These are phyloP conservation scores for Thyatira batis DNA, from an alignment of 2,888 invertebrate genomes.

Conservation along the genomic window DNA sequence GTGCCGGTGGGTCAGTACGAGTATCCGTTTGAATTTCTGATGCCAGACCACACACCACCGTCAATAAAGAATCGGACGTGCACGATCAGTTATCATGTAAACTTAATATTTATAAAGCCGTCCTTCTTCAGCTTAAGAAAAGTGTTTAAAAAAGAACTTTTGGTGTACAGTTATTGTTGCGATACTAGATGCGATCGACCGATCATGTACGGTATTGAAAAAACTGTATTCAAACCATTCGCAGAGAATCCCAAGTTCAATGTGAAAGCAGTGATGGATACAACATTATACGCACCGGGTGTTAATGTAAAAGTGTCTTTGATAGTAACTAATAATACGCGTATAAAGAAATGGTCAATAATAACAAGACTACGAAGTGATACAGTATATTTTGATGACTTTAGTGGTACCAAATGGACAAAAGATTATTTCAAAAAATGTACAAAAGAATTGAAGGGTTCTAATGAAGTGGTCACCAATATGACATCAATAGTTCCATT, in stretches of 20 bases:
- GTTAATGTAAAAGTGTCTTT: slow-evolving; percentile 11
- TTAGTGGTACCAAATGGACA: slow-evolving; percentile 5
- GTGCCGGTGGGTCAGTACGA: slow-evolving; percentile 19
- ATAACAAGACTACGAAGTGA: slow-evolving; percentile 7
- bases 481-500: slow-evolving; percentile 20
- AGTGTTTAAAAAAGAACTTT: slow-evolving; percentile 21
- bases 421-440: slow-evolving; percentile 7
- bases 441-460: neutral
- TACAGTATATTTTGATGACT: slow-evolving; percentile 16
- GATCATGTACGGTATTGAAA: neutral
- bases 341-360: slow-evolving; percentile 10
- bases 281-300: slow-evolving; percentile 16
- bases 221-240: neutral
- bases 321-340: slow-evolving; percentile 15
- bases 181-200: too few species aligned
- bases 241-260: slow-evolving; percentile 7
- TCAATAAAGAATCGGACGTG: slow-evolving; percentile 11
- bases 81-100: slow-evolving; percentile 6
- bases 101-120: slow-evolving; percentile 30
- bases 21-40: slow-evolving; percentile 23
- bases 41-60: slow-evolving; percentile 30
- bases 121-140: slow-evolving; percentile 25
- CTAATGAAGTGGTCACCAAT: neutral
- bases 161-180: neutral
- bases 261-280: slow-evolving; percentile 14